phyloP scores from a whole-genome alignment of 2,888 invertebrate genomes.

The Scelioninae gen. 2 region DNA sequence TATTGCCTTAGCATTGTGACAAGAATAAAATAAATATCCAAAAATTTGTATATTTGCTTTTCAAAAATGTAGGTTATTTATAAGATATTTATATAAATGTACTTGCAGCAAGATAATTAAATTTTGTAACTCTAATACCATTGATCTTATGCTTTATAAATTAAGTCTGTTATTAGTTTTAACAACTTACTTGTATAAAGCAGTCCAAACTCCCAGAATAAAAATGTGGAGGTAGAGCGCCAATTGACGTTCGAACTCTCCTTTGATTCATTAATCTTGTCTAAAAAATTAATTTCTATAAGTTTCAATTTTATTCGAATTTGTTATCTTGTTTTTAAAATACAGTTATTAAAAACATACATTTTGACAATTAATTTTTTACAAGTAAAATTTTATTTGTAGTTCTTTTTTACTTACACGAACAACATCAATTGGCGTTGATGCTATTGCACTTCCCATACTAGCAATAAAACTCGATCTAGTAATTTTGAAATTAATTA shows the following conservation, averaged over 20 bases:
- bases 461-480: slow-evolving; percentile 94
- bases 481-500: slow-evolving; percentile 63
- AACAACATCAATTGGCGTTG: slow-evolving; percentile 95
- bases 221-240: slow-evolving; percentile 77
- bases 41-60: too few species aligned
- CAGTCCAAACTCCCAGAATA: slow-evolving; percentile 92
- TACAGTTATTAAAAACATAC: too few species aligned
- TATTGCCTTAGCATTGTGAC: too few species aligned
- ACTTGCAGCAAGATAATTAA: too few species aligned
- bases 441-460: slow-evolving; percentile 93
- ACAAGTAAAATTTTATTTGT: too few species aligned
- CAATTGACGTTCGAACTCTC: slow-evolving; percentile 76
- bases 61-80: too few species aligned
- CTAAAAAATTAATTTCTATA: slow-evolving; percentile 76
- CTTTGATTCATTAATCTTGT: slow-evolving; percentile 96
- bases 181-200: slow-evolving; percentile 80
- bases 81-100: too few species aligned
- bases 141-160: too few species aligned
- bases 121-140: too few species aligned
- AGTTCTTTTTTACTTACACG: slow-evolving; percentile 79
- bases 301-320: slow-evolving; percentile 6
- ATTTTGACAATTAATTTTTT: too few species aligned
- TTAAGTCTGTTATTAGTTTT: slow-evolving; percentile 5
- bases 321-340: too few species aligned
- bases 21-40: too few species aligned